A percentile compares a stretch with the other conserved stretches of the same genome.
Evolutionary conservation across 2,888 invertebrate genomes (phyloP).

Genomic region (Polyploca ridens): DNA sequence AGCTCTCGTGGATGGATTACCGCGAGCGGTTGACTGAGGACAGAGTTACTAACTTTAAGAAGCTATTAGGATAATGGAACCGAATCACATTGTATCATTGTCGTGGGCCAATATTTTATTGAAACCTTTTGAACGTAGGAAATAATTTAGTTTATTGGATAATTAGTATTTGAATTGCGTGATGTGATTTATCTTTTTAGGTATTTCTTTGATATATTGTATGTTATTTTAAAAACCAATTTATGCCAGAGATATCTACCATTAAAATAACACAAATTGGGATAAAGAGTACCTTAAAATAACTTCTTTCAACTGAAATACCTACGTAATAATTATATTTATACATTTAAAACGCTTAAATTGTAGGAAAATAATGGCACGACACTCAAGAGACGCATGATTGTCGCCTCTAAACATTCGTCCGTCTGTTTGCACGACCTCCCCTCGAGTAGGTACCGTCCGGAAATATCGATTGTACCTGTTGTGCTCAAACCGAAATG

Average conservation of each 20-base stretch:
- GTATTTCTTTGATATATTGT: too few relatives aligned
- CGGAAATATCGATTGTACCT: conserved; percentile 72
- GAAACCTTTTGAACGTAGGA: conserved; percentile 26
- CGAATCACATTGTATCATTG: conserved; percentile 46
- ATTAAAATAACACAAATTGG: too few relatives aligned
- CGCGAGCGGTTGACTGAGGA: conserved; percentile 35
- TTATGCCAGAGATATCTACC: too few relatives aligned
- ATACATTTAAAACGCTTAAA: not conserved
- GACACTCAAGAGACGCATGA: conserved; percentile 31
- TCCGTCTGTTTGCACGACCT: conserved; percentile 49
- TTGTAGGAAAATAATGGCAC: conserved; percentile 15
- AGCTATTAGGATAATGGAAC: conserved; percentile 55
- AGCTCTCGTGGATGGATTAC: conserved; percentile 47
- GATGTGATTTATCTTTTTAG: too few relatives aligned
- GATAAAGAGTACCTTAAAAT: too few relatives aligned
- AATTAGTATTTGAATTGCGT: not conserved
- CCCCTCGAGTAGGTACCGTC: conserved; percentile 40
- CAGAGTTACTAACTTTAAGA: conserved; percentile 53
- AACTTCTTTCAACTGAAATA: too few relatives aligned
- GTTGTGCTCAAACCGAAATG: conserved; percentile 48
- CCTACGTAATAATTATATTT: not conserved
- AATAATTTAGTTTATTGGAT: conserved; percentile 21
- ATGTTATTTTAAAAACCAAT: too few relatives aligned
- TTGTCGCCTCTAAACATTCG: conserved; percentile 57
- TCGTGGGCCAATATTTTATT: conserved; percentile 29